Evolutionary conservation across 2,797 vertebrate genomes (phyloP).

Genomic region (Odontamblyopus rebecca): DNA sequence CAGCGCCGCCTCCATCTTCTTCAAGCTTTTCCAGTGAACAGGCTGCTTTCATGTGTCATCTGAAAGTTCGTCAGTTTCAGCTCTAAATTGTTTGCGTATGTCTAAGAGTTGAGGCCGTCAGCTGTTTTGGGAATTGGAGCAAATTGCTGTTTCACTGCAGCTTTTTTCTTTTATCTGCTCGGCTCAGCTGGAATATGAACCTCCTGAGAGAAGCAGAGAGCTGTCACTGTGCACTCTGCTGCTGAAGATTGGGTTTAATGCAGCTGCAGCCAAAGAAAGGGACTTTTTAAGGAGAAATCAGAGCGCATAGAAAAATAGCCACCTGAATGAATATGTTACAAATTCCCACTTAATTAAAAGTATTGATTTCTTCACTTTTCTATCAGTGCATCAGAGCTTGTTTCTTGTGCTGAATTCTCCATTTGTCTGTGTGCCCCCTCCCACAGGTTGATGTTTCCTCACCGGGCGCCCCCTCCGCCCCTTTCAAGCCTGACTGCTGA

Average conservation of each 20-base stretch:
- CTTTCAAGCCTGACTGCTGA: slow-evolving; percentile 64
- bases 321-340: slow-evolving; percentile 25
- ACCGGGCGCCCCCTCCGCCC: slow-evolving; percentile 63
- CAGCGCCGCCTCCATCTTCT: slow-evolving; percentile 7
- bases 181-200: slow-evolving; percentile 25
- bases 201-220: slow-evolving; percentile 28
- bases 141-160: slow-evolving; percentile 33
- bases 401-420: slow-evolving; percentile 31
- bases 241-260: slow-evolving; percentile 15
- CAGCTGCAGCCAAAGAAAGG: slow-evolving; percentile 28
- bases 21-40: slow-evolving; percentile 12
- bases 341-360: slow-evolving; percentile 5
- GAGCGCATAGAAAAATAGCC: slow-evolving; percentile 18
- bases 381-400: slow-evolving; percentile 17
- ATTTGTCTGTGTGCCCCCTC: slow-evolving; percentile 5
- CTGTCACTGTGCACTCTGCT: slow-evolving; percentile 29
- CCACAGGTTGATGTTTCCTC: slow-evolving; percentile 72
- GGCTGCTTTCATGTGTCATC: slow-evolving; percentile 20
- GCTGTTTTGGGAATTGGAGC: slow-evolving; percentile 41
- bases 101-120: slow-evolving; percentile 25
- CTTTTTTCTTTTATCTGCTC: slow-evolving; percentile 29
- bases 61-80: slow-evolving; percentile 16
- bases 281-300: slow-evolving; percentile 1
- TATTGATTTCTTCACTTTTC: slow-evolving; percentile 6
- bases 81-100: slow-evolving; percentile 31